These are phyloP conservation scores for Caenorhabditis imperialis DNA, from an alignment of 2,888 invertebrate species.

Conservation along the genomic window DNA sequence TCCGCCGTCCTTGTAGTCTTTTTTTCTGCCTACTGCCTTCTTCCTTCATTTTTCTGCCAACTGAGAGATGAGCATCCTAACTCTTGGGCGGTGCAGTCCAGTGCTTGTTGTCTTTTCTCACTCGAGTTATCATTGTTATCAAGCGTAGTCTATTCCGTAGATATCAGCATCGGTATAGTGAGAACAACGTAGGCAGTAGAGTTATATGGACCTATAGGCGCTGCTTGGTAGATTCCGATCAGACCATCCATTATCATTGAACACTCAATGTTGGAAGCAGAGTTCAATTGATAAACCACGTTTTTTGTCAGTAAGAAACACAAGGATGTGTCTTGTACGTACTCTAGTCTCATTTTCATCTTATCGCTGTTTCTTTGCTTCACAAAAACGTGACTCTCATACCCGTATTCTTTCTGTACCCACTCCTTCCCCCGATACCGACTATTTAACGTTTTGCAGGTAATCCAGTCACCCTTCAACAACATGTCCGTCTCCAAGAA, in stretches of 20 bases:
- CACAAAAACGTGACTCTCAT: slow-evolving; percentile 21
- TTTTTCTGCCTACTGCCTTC: slow-evolving; percentile 1
- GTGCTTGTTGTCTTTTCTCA: slow-evolving; percentile 16
- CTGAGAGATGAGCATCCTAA: slow-evolving; percentile 2
- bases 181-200: too few species aligned
- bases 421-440: too few species aligned
- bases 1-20: slow-evolving; percentile 3
- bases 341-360: slow-evolving; percentile 31
- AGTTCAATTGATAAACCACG: slow-evolving; percentile 25
- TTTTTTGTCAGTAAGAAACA: slow-evolving; percentile 21
- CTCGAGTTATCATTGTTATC: slow-evolving; percentile 11
- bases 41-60: slow-evolving; percentile 11
- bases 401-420: too few species aligned
- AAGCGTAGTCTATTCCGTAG: background rate
- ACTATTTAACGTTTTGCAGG: slow-evolving; percentile 21
- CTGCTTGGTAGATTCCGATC: too few species aligned
- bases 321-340: slow-evolving; percentile 24
- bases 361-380: slow-evolving; percentile 41
- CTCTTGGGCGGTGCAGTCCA: slow-evolving; percentile 48
- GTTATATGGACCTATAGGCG: too few species aligned
- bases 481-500: slow-evolving; percentile 57
- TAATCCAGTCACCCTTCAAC: slow-evolving; percentile 20
- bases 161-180: too few species aligned
- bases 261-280: slow-evolving; percentile 7
- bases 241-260: slow-evolving; percentile 34